These are phyloP conservation scores for Rhagologus leucostigma DNA, from an alignment of 2,113 vertebrate species.

Conservation along the genomic window DNA sequence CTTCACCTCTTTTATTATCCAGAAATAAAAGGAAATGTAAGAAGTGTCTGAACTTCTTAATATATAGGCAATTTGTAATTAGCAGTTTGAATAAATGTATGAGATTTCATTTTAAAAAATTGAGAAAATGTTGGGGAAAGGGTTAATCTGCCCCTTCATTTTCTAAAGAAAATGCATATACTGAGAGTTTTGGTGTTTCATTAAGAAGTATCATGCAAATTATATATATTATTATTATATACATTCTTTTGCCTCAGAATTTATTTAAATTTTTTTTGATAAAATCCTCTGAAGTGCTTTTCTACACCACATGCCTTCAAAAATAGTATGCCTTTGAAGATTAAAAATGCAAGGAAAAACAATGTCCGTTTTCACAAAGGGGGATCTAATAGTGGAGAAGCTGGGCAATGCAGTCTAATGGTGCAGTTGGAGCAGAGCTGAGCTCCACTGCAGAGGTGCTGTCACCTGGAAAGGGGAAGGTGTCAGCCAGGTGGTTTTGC, in stretches of 20 bases:
- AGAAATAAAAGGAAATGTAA: not conserved
- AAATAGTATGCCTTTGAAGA: not conserved
- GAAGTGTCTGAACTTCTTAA: not conserved
- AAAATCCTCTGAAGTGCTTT: not conserved
- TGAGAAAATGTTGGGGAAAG: not conserved
- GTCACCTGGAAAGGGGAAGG: not conserved
- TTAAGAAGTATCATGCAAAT: not conserved
- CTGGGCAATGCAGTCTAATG: rapidly evolving
- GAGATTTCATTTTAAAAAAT: not conserved
- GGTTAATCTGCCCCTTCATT: not conserved
- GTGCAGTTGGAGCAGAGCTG: not conserved
- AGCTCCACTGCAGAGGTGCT: not conserved
- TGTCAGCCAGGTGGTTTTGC: not conserved
- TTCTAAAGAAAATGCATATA: not conserved
- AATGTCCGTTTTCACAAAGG: not conserved
- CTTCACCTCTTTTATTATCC: not conserved
- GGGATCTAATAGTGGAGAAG: not conserved
- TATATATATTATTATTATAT: not conserved
- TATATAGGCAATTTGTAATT: not conserved
- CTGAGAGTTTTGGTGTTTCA: not conserved
- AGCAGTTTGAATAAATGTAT: not conserved
- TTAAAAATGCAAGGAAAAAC: not conserved
- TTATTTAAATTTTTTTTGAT: rapidly evolving
- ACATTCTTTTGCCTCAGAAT: not conserved
- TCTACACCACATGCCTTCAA: not conserved